Conservation (phyloP, 2,113 vertebrate species). For the Podiceps cristatus region DNA sequence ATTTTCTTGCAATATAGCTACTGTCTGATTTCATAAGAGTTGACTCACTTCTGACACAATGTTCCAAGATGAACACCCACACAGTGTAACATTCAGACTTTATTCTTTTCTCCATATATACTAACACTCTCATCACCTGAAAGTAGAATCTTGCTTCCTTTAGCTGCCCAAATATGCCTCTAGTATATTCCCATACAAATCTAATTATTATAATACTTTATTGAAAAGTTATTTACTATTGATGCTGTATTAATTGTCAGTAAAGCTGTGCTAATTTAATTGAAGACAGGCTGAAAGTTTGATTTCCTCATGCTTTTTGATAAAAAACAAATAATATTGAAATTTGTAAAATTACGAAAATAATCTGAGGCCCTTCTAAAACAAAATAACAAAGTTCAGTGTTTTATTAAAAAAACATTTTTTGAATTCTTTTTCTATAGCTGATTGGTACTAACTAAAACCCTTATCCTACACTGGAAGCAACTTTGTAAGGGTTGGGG, state of each 20-base stretch:
- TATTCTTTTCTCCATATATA: background rate
- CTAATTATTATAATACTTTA: background rate
- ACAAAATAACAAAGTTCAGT: background rate
- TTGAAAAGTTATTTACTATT: background rate
- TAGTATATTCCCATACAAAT: background rate
- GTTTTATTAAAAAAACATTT: background rate
- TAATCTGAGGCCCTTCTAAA: background rate
- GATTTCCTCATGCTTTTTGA: background rate
- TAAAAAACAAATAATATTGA: background rate
- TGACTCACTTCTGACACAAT: conserved; percentile 60
- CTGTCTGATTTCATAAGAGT: conserved; percentile 36
- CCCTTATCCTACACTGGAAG: background rate
- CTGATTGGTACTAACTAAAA: background rate
- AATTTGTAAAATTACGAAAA: background rate
- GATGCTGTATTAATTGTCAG: background rate
- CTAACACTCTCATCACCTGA: background rate
- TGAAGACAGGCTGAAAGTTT: background rate
- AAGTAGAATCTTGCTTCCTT: background rate
- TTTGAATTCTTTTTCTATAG: background rate
- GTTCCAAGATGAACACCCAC: conserved; percentile 38
- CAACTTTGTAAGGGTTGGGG: background rate
- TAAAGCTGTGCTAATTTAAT: background rate
- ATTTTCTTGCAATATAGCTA: conserved; percentile 22
- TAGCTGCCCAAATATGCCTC: background rate
- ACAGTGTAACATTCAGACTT: background rate